Percentiles rank a stretch among this genome's conserved stretches.
phyloP scores from a whole-genome alignment of 2,113 vertebrate species.

The Urocynchramus pylzowi region DNA sequence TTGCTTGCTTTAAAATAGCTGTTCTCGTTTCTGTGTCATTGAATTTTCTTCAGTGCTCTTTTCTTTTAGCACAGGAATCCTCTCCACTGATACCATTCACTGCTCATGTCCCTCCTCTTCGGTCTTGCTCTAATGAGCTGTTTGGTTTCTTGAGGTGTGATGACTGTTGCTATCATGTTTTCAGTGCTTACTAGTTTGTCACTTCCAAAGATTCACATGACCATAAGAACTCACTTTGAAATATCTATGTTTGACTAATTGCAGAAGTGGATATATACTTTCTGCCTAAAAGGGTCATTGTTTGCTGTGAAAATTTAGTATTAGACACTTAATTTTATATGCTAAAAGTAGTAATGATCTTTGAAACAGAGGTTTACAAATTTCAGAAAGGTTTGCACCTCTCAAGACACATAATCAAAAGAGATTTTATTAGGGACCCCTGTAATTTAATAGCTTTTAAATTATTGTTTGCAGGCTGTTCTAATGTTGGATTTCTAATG shows the following conservation, averaged over 20 bases:
- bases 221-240: neutral
- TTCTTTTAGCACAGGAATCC: neutral
- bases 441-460: neutral
- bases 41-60: neutral
- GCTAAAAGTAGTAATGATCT: neutral
- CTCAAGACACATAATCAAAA: accelerated
- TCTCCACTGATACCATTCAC: neutral
- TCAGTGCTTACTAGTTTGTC: neutral
- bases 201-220: neutral
- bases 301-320: neutral
- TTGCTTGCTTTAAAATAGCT: neutral
- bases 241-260: neutral
- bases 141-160: neutral
- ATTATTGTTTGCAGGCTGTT: neutral
- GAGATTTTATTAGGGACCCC: neutral
- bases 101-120: neutral
- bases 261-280: accelerated
- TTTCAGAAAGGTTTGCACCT: neutral
- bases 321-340: neutral
- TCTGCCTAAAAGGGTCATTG: neutral
- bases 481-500: neutral
- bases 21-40: neutral
- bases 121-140: neutral
- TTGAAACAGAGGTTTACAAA: neutral
- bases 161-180: neutral